Evolutionary conservation across 2,113 vertebrate species (phyloP).

Genomic region (Zonotrichia leucophrys): DNA sequence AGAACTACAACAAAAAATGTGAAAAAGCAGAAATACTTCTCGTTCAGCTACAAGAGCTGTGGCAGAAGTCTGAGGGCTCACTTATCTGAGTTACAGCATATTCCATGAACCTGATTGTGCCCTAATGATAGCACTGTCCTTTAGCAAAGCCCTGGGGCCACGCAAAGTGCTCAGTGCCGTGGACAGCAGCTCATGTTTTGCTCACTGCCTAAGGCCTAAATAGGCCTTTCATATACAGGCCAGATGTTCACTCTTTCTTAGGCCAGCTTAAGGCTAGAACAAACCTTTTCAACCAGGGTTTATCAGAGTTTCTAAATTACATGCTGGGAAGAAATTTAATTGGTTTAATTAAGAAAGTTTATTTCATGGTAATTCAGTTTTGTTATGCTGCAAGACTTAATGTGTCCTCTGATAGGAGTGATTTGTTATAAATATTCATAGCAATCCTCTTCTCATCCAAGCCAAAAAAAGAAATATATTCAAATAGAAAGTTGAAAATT

Average conservation of each 20-base stretch:
- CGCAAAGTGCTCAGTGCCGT: background rate
- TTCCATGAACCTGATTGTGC: conserved; percentile 35
- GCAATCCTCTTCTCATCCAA: conserved; percentile 28
- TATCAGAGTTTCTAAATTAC: conserved; percentile 86
- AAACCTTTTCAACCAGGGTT: conserved; percentile 83
- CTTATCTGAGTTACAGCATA: conserved; percentile 16
- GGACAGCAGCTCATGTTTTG: conserved; percentile 65
- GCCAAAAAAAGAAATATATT: background rate
- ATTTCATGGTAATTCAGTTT: conserved; percentile 86
- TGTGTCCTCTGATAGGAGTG: conserved; percentile 80
- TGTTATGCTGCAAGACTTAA: conserved; percentile 83
- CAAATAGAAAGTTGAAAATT: background rate
- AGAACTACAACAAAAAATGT: background rate
- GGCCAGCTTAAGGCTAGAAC: conserved; percentile 82
- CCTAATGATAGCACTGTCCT: conserved; percentile 67
- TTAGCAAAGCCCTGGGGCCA: conserved; percentile 70
- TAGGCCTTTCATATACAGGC: conserved; percentile 69
- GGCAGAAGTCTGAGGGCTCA: background rate
- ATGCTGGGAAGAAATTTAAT: conserved; percentile 85
- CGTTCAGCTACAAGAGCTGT: background rate
- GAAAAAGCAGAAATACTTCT: background rate
- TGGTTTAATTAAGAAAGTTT: conserved; percentile 89
- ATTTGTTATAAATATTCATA: conserved; percentile 84
- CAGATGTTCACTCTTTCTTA: conserved; percentile 80
- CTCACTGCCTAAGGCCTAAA: conserved; percentile 57